Evolutionary conservation across 2,888 invertebrate species (phyloP), one percentile per base, ranked within the genome.

Genomic region (Cyrtodaria siliqua): DNA sequence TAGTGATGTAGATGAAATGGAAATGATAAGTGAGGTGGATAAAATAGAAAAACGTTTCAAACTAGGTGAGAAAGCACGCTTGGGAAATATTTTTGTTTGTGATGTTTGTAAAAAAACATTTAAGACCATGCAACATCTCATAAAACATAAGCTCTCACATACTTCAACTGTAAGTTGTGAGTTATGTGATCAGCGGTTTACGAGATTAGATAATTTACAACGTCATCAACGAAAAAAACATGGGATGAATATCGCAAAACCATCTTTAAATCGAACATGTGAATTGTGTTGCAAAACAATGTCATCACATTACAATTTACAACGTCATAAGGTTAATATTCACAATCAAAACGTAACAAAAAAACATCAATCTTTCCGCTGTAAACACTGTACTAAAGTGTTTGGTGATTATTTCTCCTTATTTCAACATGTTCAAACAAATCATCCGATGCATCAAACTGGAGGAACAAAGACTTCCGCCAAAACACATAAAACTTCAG

Each of bases 51-150:
- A 33, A 4, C 4, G 12, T 12, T 33, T 33, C 4, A 4, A 33
- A 4, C 33, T 12, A 33, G 12, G 12, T 8, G 33, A 33, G 4
- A 8, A 33, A 8, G 33, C 6, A 33, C n/a, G n/a, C n/a, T n/a
- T n/a, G n/a, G n/a, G n/a, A n/a, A n/a, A n/a, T n/a, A n/a, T n/a
- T 14, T 49, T 47, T 38, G n/a, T n/a, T 14, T 66, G 56, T 49
- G 33, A 66, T 20, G 20, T 52, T 29, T 67, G 67, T 38, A 14
- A 26, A 33, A 38, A 49, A 27, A 59, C 20, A 16, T 66, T 66
- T 57, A 8, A 14, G 9, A 55, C 20, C n/a, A 16, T 23, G 24
- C 57, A 50, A 40, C n/a, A 67, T 29, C 49, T 67, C 2, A 38
- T 23, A 20, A 27, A 38, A 26, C 67, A 67, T 57, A 59, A 38